Evolutionary conservation across 2,888 invertebrate species (phyloP).

Genomic region (Hypercompe scribonia): DNA sequence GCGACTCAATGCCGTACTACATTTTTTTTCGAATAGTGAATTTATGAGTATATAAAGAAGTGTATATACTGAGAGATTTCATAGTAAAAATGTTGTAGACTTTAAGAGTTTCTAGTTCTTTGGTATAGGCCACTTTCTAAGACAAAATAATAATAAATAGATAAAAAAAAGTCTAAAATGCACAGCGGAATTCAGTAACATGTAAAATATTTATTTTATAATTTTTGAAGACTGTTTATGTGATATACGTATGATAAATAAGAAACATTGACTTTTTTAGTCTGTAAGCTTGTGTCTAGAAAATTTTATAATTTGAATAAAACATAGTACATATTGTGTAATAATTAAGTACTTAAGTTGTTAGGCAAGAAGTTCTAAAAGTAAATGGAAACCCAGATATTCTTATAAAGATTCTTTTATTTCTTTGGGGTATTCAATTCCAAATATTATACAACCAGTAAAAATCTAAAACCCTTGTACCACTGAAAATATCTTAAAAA

Average conservation of each 20-base stretch:
- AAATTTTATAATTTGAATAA: not conserved
- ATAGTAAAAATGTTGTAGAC: not conserved
- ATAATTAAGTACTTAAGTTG: too few relatives aligned
- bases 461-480: too few relatives aligned
- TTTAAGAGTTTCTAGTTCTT: not conserved
- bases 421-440: too few relatives aligned
- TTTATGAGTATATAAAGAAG: slow-evolving; percentile 26
- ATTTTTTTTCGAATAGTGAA: slow-evolving; percentile 77
- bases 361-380: not conserved
- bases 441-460: too few relatives aligned
- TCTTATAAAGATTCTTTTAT: too few relatives aligned
- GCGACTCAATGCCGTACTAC: slow-evolving; percentile 79
- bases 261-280: not conserved
- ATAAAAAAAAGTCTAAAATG: not conserved
- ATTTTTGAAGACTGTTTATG: not conserved
- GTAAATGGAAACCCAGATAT: not conserved
- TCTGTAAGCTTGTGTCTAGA: not conserved
- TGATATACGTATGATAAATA: not conserved
- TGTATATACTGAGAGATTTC: not conserved
- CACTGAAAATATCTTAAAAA: too few relatives aligned
- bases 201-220: not conserved
- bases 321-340: too few relatives aligned
- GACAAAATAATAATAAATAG: not conserved
- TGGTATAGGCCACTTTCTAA: not conserved
- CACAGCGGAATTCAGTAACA: not conserved